Conservation (phyloP, 1,140 invertebrate genomes). For the Caerostris extrusa region DNA sequence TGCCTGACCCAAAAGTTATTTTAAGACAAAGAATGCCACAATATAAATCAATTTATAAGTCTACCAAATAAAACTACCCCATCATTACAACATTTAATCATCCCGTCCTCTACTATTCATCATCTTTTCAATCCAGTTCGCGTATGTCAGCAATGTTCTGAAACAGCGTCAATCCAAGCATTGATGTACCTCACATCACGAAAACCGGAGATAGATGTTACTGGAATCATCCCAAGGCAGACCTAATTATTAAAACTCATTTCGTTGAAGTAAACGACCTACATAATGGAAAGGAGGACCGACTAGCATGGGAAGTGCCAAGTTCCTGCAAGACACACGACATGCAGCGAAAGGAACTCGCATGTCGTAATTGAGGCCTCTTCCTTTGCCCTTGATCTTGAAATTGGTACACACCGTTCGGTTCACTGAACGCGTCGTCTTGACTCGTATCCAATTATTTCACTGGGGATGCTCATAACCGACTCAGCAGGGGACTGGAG, state of each 20-base stretch:
- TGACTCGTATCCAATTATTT: background rate
- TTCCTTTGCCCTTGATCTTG: conserved; percentile 7
- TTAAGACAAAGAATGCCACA: too few species aligned
- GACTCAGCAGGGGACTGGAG: background rate
- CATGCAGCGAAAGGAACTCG: conserved; percentile 17
- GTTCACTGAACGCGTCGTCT: conserved; percentile 1
- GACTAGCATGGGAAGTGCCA: background rate
- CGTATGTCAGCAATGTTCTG: background rate
- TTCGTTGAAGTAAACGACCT: background rate
- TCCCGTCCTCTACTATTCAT: too few species aligned
- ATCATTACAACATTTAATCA: too few species aligned
- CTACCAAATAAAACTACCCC: too few species aligned
- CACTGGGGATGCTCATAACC: background rate
- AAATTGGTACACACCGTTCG: background rate
- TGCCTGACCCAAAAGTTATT: too few species aligned
- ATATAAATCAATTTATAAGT: too few species aligned
- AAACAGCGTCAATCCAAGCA: background rate
- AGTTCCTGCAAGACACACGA: conserved; percentile 13
- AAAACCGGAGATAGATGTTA: background rate
- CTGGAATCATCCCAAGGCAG: background rate
- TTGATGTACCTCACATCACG: background rate
- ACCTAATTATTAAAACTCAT: background rate
- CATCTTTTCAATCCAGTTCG: background rate
- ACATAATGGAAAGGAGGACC: background rate
- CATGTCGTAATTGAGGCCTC: conserved; percentile 8